These are phyloP conservation scores for Pelosia muscerda DNA, from an alignment of 2,888 invertebrate species.

Conservation along the genomic window DNA sequence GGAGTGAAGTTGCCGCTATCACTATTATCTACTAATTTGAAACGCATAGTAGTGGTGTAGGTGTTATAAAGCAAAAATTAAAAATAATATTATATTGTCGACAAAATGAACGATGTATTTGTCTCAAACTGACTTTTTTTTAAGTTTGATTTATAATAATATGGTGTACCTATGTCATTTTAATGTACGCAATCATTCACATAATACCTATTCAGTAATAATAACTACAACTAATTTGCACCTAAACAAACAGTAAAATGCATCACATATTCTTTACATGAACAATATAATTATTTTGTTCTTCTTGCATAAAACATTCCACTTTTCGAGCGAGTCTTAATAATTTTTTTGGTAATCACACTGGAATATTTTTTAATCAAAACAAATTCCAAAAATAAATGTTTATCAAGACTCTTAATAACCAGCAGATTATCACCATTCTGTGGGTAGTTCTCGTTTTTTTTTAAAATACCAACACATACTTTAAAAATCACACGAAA, in stretches of 20 bases:
- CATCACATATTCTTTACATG: constrained; percentile 34
- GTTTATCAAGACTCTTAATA: constrained; percentile 17
- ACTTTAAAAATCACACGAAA: constrained; percentile 28
- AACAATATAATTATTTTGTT: constrained; percentile 46
- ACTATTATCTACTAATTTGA: too few relatives aligned
- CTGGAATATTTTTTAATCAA: constrained; percentile 35
- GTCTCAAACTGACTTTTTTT: not conserved
- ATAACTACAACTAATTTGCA: constrained; percentile 51
- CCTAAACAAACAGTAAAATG: constrained; percentile 43
- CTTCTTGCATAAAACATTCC: constrained; percentile 34
- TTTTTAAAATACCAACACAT: constrained; percentile 8
- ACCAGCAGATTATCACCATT: constrained; percentile 15
- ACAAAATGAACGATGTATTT: not conserved
- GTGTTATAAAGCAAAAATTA: too few relatives aligned
- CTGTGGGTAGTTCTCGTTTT: not conserved
- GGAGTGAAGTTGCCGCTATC: too few relatives aligned
- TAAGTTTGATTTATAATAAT: constrained; percentile 2
- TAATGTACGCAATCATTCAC: constrained; percentile 43
- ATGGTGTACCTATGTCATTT: constrained; percentile 15
- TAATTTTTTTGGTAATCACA: constrained; percentile 23
- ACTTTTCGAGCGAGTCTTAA: constrained; percentile 22
- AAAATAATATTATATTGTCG: too few relatives aligned
- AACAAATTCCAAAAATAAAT: constrained; percentile 26
- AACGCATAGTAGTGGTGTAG: too few relatives aligned
- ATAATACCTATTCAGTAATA: constrained; percentile 31